A percentile compares a stretch with the other conserved stretches of the same genome.
phyloP scores from a whole-genome alignment of 2,113 vertebrate species.

The Dromiciops gliroides region DNA sequence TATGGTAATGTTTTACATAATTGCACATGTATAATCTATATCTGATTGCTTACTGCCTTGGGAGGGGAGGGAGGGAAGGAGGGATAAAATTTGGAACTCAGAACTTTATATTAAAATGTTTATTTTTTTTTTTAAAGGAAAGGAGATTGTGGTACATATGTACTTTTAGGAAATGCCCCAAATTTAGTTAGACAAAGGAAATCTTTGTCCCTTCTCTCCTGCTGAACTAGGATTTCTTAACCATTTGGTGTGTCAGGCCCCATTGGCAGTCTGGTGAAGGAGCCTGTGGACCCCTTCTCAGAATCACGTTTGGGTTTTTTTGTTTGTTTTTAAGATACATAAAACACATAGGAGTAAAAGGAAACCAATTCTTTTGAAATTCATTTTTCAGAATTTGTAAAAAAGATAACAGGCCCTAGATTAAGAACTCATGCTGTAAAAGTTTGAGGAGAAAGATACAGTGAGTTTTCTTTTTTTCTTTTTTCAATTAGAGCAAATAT shows the following conservation, averaged over 20 bases:
- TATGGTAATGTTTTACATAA: no score
- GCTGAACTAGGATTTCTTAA: background rate
- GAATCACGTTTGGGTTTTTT: background rate
- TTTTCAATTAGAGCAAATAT: constrained; percentile 90
- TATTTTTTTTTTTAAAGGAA: no score
- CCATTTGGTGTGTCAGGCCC: no score
- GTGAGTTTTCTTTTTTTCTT: constrained; percentile 55
- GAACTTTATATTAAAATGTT: no score
- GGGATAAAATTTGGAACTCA: no score
- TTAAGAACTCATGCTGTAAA: background rate
- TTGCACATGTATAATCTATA: no score
- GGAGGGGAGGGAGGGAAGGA: no score
- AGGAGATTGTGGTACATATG: background rate
- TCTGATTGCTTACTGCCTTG: no score
- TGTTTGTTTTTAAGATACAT: background rate
- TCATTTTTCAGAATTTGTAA: background rate
- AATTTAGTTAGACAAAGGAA: background rate
- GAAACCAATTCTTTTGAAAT: background rate
- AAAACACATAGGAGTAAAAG: background rate
- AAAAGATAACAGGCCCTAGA: background rate
- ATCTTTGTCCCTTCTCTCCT: background rate
- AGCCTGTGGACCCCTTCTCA: background rate
- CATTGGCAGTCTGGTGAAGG: no score
- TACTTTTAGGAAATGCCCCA: background rate
- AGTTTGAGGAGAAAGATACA: background rate